Percentiles rank a stretch among this genome's conserved stretches.
Conservation (phyloP, 2,113 vertebrate species). For the Excalfactoria chinensis region DNA sequence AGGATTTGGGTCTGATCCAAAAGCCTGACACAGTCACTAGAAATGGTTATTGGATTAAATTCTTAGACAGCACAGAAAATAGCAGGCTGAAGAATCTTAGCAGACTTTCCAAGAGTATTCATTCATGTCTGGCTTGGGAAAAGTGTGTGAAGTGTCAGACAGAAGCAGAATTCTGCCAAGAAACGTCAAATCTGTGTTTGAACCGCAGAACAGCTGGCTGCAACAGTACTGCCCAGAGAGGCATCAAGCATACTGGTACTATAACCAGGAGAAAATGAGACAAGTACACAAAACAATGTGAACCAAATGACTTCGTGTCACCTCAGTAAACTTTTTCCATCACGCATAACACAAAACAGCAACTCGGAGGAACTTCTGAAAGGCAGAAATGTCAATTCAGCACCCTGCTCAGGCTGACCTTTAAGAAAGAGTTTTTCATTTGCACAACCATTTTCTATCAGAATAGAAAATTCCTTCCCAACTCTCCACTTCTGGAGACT, state of each 20-base stretch:
- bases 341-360: background rate
- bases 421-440: slow-evolving; percentile 19
- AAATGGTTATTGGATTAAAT: slow-evolving; percentile 65
- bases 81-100: slow-evolving; percentile 52
- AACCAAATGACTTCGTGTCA: background rate
- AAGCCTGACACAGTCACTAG: slow-evolving; percentile 45
- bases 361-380: slow-evolving; percentile 30
- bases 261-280: background rate
- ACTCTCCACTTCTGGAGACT: background rate
- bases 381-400: slow-evolving; percentile 54
- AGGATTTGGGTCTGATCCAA: slow-evolving; percentile 33
- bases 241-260: background rate
- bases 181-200: background rate
- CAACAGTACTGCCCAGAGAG: background rate
- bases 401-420: slow-evolving; percentile 37
- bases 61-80: slow-evolving; percentile 64
- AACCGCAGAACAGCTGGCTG: background rate
- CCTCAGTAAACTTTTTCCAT: background rate
- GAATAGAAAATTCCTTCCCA: slow-evolving; percentile 9
- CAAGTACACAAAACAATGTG: background rate
- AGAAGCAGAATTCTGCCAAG: slow-evolving; percentile 36
- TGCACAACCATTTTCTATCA: slow-evolving; percentile 7
- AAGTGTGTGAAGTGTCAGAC: slow-evolving; percentile 37
- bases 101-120: slow-evolving; percentile 57
- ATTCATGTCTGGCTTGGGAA: slow-evolving; percentile 41